Evolutionary conservation across 2,888 invertebrate species (phyloP).

Genomic region (Agonopterix subpropinquella): DNA sequence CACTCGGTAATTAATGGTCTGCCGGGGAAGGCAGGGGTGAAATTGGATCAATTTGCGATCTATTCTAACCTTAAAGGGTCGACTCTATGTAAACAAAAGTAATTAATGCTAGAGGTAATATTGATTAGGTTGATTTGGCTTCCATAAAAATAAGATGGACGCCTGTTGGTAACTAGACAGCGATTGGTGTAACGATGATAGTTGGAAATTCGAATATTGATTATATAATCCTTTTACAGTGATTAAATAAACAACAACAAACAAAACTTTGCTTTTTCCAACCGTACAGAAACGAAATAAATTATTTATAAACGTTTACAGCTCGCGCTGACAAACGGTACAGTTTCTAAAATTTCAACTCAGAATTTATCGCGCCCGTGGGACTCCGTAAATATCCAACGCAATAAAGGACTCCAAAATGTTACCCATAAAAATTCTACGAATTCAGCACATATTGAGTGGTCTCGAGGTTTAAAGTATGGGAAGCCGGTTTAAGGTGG

Average conservation of each 20-base stretch:
- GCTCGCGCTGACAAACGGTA: slow-evolving; percentile 14
- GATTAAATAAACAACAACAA: neutral
- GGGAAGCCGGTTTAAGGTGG: slow-evolving; percentile 45
- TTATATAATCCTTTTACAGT: neutral
- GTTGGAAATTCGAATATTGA: too few relatives aligned
- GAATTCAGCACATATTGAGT: slow-evolving; percentile 71
- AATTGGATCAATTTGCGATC: slow-evolving; percentile 68
- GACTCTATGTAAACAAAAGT: slow-evolving; percentile 30
- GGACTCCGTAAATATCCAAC: slow-evolving; percentile 55
- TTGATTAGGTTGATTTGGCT: slow-evolving; percentile 28
- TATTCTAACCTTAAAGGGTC: slow-evolving; percentile 49
- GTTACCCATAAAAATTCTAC: slow-evolving; percentile 58
- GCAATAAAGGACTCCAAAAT: slow-evolving; percentile 59
- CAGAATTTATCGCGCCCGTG: slow-evolving; percentile 46
- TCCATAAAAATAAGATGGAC: neutral
- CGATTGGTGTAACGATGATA: too few relatives aligned
- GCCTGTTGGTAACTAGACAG: too few relatives aligned
- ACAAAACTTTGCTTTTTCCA: neutral
- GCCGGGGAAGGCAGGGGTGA: slow-evolving; percentile 52
- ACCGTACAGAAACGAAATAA: slow-evolving; percentile 5
- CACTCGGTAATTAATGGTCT: slow-evolving; percentile 67
- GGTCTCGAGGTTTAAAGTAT: slow-evolving; percentile 56
- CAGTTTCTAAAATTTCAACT: slow-evolving; percentile 44
- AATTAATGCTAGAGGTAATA: slow-evolving; percentile 30
- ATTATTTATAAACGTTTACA: slow-evolving; percentile 14